Evolutionary conservation across 1,140 invertebrate species (phyloP), one percentile per base, ranked within the genome.

Genomic region (Calephelis virginiensis): DNA sequence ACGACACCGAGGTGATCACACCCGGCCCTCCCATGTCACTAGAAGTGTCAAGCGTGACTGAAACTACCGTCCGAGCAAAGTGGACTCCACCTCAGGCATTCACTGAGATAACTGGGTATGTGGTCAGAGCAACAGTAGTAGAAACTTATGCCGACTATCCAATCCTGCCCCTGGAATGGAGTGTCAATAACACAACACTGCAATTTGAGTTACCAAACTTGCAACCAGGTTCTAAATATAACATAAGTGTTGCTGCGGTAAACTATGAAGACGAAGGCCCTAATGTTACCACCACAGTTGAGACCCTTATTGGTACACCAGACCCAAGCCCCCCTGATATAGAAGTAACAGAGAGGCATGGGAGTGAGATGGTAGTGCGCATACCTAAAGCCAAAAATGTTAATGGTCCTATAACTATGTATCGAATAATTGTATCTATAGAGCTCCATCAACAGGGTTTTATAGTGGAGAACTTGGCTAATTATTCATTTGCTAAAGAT

Each of bases 341-440:
- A 4, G 89, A 92, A 74, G 91, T 96, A n/a, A 68, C 94, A 1
- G 90, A 92, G 38, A 91, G 91, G 63, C 91, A 87, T 11, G 91
- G 92, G 6, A 91, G 89, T 61, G 93, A 92, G 64, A 93, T 96
- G 67, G 92, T 92, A 1, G 92, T 97, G 12, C 85, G 93, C 73
- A 82, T 97, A 4, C 82, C 92, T 14, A 85, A 93, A 62, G 93
- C 94, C 0, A 91, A 78, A 40, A 96, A 96, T 85, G 93, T 95
- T 59, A 95, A 95, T 85, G 96, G 96, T 4, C 96, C 96, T 1
- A 90, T 96, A 0, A 94, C 93, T 56, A 91, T 92, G 62, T 95
- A 97, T 70, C 93, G 94, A 70, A 89, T 97, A 28, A 93, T 96
- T 49, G 94, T 97, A 4, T 92, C 96, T 2, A 93, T 96, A 80